Conservation (phyloP, 2,113 vertebrate species). For the Aldabrachelys gigantea region DNA sequence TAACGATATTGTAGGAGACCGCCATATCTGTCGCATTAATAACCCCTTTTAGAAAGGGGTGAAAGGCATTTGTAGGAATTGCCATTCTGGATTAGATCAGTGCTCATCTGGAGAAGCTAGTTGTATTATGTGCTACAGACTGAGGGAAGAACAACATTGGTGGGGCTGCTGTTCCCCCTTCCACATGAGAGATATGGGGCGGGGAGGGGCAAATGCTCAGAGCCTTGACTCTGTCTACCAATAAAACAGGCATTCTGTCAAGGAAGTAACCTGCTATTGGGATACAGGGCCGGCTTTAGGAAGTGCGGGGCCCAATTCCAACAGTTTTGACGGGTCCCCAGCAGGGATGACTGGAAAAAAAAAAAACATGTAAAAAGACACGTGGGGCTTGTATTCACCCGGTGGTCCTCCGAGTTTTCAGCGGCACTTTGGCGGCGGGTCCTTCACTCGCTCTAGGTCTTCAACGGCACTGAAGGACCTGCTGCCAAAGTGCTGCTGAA, state of each 20-base stretch:
- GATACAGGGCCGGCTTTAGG: background rate
- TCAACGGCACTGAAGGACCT: no score
- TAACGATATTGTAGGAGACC: background rate
- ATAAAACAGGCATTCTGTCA: background rate
- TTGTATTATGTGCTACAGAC: background rate
- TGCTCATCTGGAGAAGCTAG: background rate
- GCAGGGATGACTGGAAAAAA: no score
- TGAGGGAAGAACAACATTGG: background rate
- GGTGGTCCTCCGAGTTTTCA: no score
- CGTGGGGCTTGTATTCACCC: no score
- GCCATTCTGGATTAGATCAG: background rate
- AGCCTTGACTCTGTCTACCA: background rate
- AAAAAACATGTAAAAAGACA: no score
- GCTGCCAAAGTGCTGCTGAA: no score
- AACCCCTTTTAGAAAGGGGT: background rate
- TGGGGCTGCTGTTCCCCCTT: background rate
- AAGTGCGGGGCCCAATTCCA: no score
- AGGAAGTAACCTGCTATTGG: background rate
- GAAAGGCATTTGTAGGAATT: background rate
- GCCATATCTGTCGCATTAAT: background rate
- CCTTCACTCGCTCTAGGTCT: no score
- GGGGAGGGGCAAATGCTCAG: background rate
- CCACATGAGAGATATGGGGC: background rate
- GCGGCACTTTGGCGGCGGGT: no score
- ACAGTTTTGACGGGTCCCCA: no score